These are phyloP conservation scores for western clawed frog (Xenopus tropicalis) DNA, from an alignment of 2,113 vertebrate genomes.

Conservation along the genomic window UCB_Xtro_10.0 CM004445.2:34464501-34465000, in stretches of 20 bases:
- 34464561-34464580: slow-evolving; percentile 24
- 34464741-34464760: slow-evolving; percentile 59
- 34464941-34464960: slow-evolving; percentile 75
- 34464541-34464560: slow-evolving; percentile 33
- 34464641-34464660: slow-evolving; percentile 19
- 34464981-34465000: slow-evolving; percentile 76
- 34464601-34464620: slow-evolving; percentile 23
- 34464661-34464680: slow-evolving; percentile 15
- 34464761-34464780: slow-evolving; percentile 94
- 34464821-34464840: slow-evolving; percentile 71
- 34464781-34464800: slow-evolving; percentile 86
- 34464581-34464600: slow-evolving; percentile 13
- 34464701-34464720: slow-evolving; percentile 5
- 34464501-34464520: slow-evolving; percentile 37
- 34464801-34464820: slow-evolving; percentile 89
- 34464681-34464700: slow-evolving; percentile 12
- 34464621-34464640: slow-evolving; percentile 21
- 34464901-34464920: slow-evolving; percentile 53
- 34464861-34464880: slow-evolving; percentile 59
- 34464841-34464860: slow-evolving; percentile 60
- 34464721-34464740: background rate
- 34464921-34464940: slow-evolving; percentile 58
- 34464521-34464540: slow-evolving; percentile 31
- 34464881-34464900: slow-evolving; percentile 60
- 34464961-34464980: slow-evolving; percentile 66